Conservation (phyloP, 53 echinoderm and acorn worm genomes). For the Actinopyga echinites region DNA sequence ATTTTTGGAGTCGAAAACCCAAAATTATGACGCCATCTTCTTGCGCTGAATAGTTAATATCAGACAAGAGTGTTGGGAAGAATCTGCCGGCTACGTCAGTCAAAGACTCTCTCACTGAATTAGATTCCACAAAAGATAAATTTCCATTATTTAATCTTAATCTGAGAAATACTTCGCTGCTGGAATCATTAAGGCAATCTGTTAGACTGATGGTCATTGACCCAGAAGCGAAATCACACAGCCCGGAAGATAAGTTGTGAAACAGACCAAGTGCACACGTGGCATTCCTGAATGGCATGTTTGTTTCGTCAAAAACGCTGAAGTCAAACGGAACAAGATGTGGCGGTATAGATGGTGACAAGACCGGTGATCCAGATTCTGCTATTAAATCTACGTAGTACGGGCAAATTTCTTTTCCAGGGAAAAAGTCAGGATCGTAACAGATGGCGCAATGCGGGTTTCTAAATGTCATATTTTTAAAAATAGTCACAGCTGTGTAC, state of each 20-base stretch:
- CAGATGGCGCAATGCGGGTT: neutral
- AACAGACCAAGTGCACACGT: neutral
- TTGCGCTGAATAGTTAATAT: too few relatives aligned
- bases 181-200: neutral
- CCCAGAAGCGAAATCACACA: neutral
- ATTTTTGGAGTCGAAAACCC: too few relatives aligned
- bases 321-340: neutral
- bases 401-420: neutral
- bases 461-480: neutral
- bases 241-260: neutral
- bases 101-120: too few relatives aligned
- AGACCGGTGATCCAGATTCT: neutral
- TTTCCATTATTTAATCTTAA: neutral
- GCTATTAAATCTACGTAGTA: neutral
- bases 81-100: too few relatives aligned
- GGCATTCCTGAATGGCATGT: neutral
- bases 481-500: neutral
- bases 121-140: neutral
- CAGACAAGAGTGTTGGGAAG: too few relatives aligned
- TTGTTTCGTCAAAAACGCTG: neutral
- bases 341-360: too few relatives aligned
- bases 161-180: neutral
- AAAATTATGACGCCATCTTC: too few relatives aligned
- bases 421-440: neutral
- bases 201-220: too few relatives aligned